phyloP scores from a whole-genome alignment of 2,797 vertebrate genomes.

The Centropyge bicolor region DNA sequence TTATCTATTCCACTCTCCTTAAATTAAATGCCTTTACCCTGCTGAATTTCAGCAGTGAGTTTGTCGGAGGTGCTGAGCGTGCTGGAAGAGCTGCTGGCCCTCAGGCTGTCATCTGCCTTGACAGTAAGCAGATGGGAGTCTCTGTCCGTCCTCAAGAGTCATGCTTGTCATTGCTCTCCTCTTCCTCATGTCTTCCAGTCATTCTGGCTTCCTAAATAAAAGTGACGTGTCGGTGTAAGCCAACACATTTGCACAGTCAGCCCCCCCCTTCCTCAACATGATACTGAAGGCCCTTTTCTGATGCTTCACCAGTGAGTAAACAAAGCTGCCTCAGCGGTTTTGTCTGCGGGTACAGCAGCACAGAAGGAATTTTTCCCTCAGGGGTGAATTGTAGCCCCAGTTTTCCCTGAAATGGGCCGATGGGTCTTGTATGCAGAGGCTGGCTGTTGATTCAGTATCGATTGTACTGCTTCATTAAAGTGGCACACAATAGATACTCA shows the following conservation, averaged over 20 bases:
- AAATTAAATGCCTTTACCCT: conserved; percentile 28
- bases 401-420: conserved; percentile 34
- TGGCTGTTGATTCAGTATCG: conserved; percentile 23
- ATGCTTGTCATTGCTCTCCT: conserved; percentile 10
- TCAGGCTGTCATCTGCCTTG: conserved; percentile 50
- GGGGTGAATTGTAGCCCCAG: conserved; percentile 35
- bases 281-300: conserved; percentile 52
- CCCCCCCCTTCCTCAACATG: conserved; percentile 11
- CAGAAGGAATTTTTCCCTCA: conserved; percentile 54
- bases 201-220: conserved; percentile 46
- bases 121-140: conserved; percentile 67
- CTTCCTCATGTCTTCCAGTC: conserved; percentile 35
- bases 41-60: conserved; percentile 33
- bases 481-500: conserved; percentile 1
- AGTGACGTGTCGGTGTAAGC: conserved; percentile 47
- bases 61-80: conserved; percentile 35
- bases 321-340: conserved; percentile 71
- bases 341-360: conserved; percentile 45
- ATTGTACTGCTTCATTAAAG: conserved; percentile 52
- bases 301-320: conserved; percentile 66
- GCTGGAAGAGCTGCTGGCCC: conserved; percentile 27
- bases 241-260: conserved; percentile 48
- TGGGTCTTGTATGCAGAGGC: conserved; percentile 39
- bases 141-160: conserved; percentile 50
- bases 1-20: not conserved